Percentiles rank a stretch among this genome's conserved stretches.
These are phyloP conservation scores for Acropora tenuis DNA, from an alignment of 64 coral and sea anemone species.

Conservation along the genomic window DNA sequence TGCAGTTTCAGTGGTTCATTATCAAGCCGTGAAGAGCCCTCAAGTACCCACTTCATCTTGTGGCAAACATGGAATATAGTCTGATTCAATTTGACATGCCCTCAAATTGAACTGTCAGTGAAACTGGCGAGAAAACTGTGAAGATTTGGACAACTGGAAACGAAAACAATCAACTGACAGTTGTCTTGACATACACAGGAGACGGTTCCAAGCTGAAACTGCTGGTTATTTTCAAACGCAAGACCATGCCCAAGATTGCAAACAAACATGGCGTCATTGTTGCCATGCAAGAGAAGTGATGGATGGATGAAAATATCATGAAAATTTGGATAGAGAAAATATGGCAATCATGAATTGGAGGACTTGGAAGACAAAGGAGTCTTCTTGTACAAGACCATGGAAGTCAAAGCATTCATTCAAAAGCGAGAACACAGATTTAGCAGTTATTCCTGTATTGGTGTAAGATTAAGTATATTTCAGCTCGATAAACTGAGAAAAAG, in stretches of 20 bases:
- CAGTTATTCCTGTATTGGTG: slow-evolving; percentile 6
- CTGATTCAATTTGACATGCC: not conserved
- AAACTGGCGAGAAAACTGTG: not conserved
- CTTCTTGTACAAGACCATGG: too few relatives aligned
- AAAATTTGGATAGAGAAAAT: too few relatives aligned
- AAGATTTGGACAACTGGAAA: not conserved
- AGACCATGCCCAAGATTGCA: too few relatives aligned
- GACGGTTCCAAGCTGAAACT: not conserved
- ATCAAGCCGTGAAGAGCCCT: not conserved
- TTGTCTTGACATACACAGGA: not conserved
- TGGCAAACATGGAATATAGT: not conserved
- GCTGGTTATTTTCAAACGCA: too few relatives aligned
- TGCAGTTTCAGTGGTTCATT: not conserved
- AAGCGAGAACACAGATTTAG: too few relatives aligned
- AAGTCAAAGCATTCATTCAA: too few relatives aligned
- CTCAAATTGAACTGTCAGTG: not conserved
- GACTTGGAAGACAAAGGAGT: too few relatives aligned
- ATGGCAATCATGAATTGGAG: too few relatives aligned
- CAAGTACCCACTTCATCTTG: not conserved
- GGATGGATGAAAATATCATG: too few relatives aligned
- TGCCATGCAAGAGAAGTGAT: too few relatives aligned
- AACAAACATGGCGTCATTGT: too few relatives aligned
- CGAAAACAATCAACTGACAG: not conserved
- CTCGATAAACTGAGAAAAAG: slow-evolving; percentile 5
- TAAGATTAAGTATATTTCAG: not conserved